Percentiles rank a stretch among this genome's conserved stretches.
These are phyloP conservation scores for Megalops atlanticus DNA, from an alignment of 2,113 vertebrate species.

Conservation along the genomic window DNA sequence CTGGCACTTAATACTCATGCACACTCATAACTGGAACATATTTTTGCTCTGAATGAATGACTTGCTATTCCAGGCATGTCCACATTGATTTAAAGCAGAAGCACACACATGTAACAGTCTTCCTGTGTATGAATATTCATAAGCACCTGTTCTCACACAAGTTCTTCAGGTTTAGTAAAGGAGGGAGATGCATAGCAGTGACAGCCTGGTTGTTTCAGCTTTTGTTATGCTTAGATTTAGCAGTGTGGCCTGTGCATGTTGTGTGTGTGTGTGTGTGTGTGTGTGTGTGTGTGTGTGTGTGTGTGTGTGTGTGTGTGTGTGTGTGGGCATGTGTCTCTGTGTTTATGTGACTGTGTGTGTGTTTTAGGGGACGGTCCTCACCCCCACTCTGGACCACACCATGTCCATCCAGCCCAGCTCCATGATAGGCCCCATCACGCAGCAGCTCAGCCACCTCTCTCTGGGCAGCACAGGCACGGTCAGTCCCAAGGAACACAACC, in stretches of 20 bases:
- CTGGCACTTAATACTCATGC: not conserved
- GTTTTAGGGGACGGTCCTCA: slow-evolving; percentile 83
- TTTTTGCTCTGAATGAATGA: not conserved
- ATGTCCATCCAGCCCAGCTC: slow-evolving; percentile 90
- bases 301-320: not conserved
- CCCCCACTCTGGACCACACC: slow-evolving; percentile 83
- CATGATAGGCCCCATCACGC: slow-evolving; percentile 85
- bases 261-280: slow-evolving; percentile 6
- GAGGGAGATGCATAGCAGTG: too few relatives aligned
- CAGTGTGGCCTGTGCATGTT: too few relatives aligned
- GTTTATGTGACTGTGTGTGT: slow-evolving; percentile 12
- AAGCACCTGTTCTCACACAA: not conserved
- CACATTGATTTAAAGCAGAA: not conserved
- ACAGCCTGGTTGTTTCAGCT: too few relatives aligned
- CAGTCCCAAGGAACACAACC: too few relatives aligned
- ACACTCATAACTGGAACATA: not conserved
- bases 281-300: not conserved
- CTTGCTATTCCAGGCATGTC: not conserved
- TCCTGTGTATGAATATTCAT: not conserved
- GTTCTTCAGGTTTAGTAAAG: too few relatives aligned
- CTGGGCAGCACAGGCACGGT: slow-evolving; percentile 84
- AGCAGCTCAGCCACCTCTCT: slow-evolving; percentile 88
- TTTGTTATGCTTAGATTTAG: too few relatives aligned
- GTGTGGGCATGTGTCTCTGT: not conserved
- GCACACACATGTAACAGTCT: not conserved